These are phyloP conservation scores for Boloria selene DNA, from an alignment of 2,888 invertebrate species.

Conservation along the genomic window DNA sequence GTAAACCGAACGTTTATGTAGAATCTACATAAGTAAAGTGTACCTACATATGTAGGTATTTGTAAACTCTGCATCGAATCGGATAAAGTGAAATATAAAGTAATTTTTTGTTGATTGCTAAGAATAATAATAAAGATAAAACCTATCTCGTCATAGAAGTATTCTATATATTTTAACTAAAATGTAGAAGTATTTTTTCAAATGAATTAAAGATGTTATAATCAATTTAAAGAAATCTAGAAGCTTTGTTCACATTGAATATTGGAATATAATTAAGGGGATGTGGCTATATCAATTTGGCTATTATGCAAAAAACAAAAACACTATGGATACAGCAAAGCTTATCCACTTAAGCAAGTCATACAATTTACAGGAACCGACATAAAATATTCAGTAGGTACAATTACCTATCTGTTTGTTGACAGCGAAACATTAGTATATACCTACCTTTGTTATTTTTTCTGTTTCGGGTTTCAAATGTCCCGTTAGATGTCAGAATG, in stretches of 20 bases:
- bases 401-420: neutral
- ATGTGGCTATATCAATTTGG: slow-evolving; percentile 1
- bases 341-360: neutral
- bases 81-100: too few relatives aligned
- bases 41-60: too few relatives aligned
- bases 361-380: neutral
- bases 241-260: slow-evolving; percentile 2
- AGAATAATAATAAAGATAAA: too few relatives aligned
- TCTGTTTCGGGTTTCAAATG: too few relatives aligned
- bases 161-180: too few relatives aligned
- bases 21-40: neutral
- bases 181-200: too few relatives aligned
- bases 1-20: slow-evolving; percentile 3
- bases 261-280: slow-evolving; percentile 4
- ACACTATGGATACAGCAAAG: neutral
- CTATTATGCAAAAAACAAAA: neutral
- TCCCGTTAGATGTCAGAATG: too few relatives aligned
- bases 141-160: too few relatives aligned
- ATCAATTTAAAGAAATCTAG: slow-evolving; percentile 19
- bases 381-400: neutral
- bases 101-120: too few relatives aligned
- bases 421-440: too few relatives aligned
- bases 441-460: too few relatives aligned
- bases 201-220: slow-evolving; percentile 1
- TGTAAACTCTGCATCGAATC: too few relatives aligned